Conservation (phyloP, 2,113 vertebrate species). For the Pteropus alecto region DNA sequence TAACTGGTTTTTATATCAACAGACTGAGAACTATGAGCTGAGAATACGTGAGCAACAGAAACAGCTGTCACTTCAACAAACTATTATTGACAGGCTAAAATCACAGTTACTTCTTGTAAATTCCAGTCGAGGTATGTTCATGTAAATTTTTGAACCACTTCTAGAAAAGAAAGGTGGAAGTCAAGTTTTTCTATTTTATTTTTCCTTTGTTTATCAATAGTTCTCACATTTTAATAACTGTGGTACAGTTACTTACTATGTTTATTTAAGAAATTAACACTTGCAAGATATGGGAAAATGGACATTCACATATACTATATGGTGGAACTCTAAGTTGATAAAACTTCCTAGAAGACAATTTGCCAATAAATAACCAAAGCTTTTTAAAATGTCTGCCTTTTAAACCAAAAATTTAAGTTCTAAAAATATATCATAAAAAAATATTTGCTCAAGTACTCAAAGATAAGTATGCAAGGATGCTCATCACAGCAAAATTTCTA, state of each 20-base stretch:
- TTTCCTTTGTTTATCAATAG: neutral
- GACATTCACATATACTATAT: neutral
- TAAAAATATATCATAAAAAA: constrained; percentile 18
- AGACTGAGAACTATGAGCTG: constrained; percentile 93
- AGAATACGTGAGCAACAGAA: constrained; percentile 91
- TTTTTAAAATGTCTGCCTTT: constrained; percentile 36
- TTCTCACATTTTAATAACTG: constrained; percentile 26
- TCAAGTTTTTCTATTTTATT: constrained; percentile 20
- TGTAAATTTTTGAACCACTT: constrained; percentile 58
- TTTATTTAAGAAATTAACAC: constrained; percentile 43
- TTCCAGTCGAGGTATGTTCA: constrained; percentile 82
- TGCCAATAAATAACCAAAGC: neutral
- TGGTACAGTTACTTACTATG: neutral
- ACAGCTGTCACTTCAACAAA: constrained; percentile 92
- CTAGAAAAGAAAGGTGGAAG: constrained; percentile 10
- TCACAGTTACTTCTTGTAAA: constrained; percentile 82
- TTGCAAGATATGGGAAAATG: constrained; percentile 9
- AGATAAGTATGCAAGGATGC: neutral
- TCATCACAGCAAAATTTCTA: neutral
- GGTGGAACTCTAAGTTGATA: neutral
- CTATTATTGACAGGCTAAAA: constrained; percentile 87
- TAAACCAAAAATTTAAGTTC: neutral
- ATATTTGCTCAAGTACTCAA: neutral
- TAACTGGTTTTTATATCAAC: constrained; percentile 84
- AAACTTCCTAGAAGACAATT: constrained; percentile 29